phyloP scores from a whole-genome alignment of 2,888 invertebrate genomes.

The Trichacis sp. region DNA sequence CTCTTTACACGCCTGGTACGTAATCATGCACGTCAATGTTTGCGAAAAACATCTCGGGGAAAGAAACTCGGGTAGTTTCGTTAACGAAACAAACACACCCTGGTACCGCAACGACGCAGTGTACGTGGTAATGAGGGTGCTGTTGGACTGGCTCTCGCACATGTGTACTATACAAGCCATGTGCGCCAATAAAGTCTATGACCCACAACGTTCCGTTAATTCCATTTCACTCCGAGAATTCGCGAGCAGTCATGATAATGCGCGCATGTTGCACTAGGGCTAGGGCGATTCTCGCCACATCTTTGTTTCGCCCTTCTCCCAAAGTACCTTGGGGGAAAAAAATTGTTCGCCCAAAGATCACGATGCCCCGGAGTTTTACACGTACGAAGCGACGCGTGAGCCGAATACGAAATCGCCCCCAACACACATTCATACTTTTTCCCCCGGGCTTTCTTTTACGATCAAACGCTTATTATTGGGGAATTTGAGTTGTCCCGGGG shows the following conservation, averaged over 20 bases:
- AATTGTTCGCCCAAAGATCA: neutral
- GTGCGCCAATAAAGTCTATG: constrained; percentile 43
- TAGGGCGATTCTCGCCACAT: neutral
- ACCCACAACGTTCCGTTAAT: constrained; percentile 44
- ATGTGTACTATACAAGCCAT: constrained; percentile 6
- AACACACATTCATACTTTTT: neutral
- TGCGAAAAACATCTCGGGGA: neutral
- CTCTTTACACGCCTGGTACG: neutral
- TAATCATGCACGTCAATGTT: neutral
- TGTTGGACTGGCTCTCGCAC: constrained; percentile 5
- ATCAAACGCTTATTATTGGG: constrained; percentile 2
- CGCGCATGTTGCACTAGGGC: constrained; percentile 16
- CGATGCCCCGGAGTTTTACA: neutral
- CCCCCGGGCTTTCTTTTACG: neutral
- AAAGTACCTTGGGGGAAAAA: neutral
- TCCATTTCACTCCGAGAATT: constrained; percentile 36
- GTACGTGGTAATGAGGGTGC: constrained; percentile 23
- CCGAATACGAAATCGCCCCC: neutral
- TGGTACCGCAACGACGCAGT: constrained; percentile 35
- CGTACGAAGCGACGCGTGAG: neutral
- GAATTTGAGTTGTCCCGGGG: neutral
- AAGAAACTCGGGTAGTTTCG: constrained; percentile 19
- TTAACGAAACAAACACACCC: constrained; percentile 37
- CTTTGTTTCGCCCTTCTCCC: constrained; percentile 9
- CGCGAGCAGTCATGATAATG: constrained; percentile 38